Evolutionary conservation across 2,797 vertebrate genomes (phyloP).

Genomic region (Bufotes viridis): DNA sequence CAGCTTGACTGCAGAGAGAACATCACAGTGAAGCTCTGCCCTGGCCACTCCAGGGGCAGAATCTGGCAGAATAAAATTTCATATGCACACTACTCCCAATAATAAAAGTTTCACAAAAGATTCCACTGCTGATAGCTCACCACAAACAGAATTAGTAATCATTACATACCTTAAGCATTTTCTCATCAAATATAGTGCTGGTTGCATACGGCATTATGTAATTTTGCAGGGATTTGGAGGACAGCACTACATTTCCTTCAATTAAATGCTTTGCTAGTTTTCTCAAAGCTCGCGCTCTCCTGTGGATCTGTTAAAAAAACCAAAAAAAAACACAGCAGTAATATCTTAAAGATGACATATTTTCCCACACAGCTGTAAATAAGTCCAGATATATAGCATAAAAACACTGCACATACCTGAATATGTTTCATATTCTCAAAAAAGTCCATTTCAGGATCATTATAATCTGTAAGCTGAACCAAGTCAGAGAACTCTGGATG

Average conservation of each 20-base stretch:
- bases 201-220: constrained; percentile 96
- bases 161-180: constrained; percentile 87
- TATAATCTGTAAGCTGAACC: constrained; percentile 88
- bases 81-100: no score
- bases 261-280: constrained; percentile 89
- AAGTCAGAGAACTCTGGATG: constrained; percentile 88
- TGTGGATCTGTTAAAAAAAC: constrained; percentile 79
- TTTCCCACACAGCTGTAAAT: no score
- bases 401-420: constrained; percentile 79
- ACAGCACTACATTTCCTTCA: constrained; percentile 82
- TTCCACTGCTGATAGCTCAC: no score
- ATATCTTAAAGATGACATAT: neutral
- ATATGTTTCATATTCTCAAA: constrained; percentile 99
- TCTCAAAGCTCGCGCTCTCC: constrained; percentile 90
- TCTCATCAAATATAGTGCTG: constrained; percentile 86
- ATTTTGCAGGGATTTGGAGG: constrained; percentile 90
- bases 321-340: constrained; percentile 30
- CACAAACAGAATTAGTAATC: no score
- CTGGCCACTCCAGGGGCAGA: no score
- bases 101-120: no score
- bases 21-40: no score
- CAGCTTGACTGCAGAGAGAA: no score
- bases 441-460: constrained; percentile 94
- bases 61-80: no score
- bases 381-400: neutral